Base-by-base conservation (phyloP, 1,140 invertebrate genomes). In the Idris sp. region DNA sequence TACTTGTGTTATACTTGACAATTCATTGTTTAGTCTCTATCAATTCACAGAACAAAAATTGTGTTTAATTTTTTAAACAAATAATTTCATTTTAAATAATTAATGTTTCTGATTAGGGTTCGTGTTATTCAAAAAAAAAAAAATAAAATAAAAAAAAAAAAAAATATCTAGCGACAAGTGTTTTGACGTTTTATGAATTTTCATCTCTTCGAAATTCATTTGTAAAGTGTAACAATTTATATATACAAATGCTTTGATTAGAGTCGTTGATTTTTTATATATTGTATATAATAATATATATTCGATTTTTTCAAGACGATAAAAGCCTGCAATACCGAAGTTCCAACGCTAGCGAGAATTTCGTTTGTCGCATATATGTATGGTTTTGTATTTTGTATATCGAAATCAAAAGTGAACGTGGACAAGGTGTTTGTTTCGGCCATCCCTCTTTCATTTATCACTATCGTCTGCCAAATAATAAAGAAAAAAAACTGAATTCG, bases 321-420 rank as follows among this genome's bases (percentile, higher is more conserved):
- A 36, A 22, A 49, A 35, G 41, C n/a, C 53, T 68, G 51, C 51
- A 68, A 67, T 58, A 68, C 51, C 64, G 64, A 58, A 56, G 4
- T 49, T 61, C 49, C 44, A 13, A 61, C 13, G 5, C 33, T 36
- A 44, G 54, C 40, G 19, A 35, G 6, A 4, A 11, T 28, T 53
- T 22, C 11, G 53, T 59, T 59, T 31, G 2, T 41, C 18, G 46
- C 36, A 9, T 30, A n/a, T n/a, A 53, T 8, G 22, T 61, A 46
- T 53, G 46, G 22, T 69, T 59, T 53, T 59, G 65, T 61, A 61
- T 59, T 44, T 69, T 69, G 59, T 69, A 61, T 69, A 69, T 53
- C 31, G 10, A 30, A 61, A 69, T 46, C 48, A 59, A 68, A 68
- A 36, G 35, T 8, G 5, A 13, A 43, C 9, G 7, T 1, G n/a